A percentile compares a stretch with the other conserved stretches of the same genome.
Conservation (phyloP, 2,888 invertebrate species). For the Sminthurinus aureus region DNA sequence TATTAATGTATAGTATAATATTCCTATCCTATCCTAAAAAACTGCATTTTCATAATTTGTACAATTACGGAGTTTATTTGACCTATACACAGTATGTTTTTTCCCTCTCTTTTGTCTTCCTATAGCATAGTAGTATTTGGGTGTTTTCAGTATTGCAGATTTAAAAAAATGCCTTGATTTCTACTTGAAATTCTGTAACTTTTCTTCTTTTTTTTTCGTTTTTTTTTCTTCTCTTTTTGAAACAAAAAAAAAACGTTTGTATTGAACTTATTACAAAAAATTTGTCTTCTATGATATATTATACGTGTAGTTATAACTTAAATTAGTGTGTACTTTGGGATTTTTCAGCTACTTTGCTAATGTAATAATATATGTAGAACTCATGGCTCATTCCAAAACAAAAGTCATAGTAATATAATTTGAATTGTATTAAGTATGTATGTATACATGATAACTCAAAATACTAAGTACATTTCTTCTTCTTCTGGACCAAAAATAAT, state of each 20-base stretch:
- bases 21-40: constrained; percentile 28
- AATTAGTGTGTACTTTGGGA: constrained; percentile 40
- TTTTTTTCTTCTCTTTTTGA: too few species aligned
- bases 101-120: neutral
- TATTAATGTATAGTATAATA: constrained; percentile 5
- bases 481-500: constrained; percentile 10
- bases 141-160: constrained; percentile 37
- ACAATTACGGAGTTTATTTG: constrained; percentile 36
- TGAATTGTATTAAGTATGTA: constrained; percentile 34
- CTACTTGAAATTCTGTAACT: constrained; percentile 16
- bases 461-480: constrained; percentile 35
- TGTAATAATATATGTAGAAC: constrained; percentile 30
- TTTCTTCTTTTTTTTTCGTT: constrained; percentile 16
- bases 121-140: constrained; percentile 33
- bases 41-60: constrained; percentile 38
- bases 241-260: constrained; percentile 8
- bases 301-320: constrained; percentile 25
- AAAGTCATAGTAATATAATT: too few species aligned
- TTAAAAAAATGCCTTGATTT: constrained; percentile 43
- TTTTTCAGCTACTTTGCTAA: constrained; percentile 38
- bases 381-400: constrained; percentile 41
- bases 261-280: too few species aligned
- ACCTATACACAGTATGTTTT: constrained; percentile 22
- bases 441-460: constrained; percentile 18
- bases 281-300: too few species aligned